These are phyloP conservation scores for Uloborus diversus DNA, from an alignment of 1,140 invertebrate species.

Conservation along the genomic window DNA sequence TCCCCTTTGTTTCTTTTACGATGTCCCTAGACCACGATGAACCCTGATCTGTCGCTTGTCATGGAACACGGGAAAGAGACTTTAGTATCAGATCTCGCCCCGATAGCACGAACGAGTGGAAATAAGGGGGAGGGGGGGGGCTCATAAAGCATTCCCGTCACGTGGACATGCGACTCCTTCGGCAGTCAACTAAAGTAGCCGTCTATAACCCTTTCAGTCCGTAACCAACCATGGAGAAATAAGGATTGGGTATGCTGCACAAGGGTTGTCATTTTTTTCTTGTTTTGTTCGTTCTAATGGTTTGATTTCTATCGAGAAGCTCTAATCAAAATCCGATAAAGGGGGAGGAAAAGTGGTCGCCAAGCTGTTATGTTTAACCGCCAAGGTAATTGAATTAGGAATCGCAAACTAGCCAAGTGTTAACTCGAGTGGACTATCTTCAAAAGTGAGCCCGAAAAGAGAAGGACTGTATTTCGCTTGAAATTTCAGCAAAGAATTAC, in stretches of 20 bases:
- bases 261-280: conserved; percentile 28
- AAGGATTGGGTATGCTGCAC: not conserved
- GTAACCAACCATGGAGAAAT: conserved; percentile 44
- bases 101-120: no score
- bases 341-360: not conserved
- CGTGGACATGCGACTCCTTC: not conserved
- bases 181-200: not conserved
- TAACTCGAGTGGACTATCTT: no score
- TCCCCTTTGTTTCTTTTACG: not conserved
- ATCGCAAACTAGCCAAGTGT: no score
- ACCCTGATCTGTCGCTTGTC: no score
- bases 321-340: conserved; percentile 27
- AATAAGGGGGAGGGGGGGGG: not conserved
- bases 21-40: not conserved
- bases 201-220: conserved; percentile 33
- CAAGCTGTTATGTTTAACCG: not conserved
- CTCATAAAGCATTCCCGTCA: conserved; percentile 17
- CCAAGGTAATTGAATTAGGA: conserved; percentile 21
- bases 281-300: conserved; percentile 36
- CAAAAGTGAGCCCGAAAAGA: no score
- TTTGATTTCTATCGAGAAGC: conserved; percentile 26
- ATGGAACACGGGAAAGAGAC: not conserved
- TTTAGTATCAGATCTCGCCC: not conserved
- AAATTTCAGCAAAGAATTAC: no score
- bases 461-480: no score